Conservation (phyloP, 1,140 invertebrate genomes). For the Pectinophora gossypiella region DNA sequence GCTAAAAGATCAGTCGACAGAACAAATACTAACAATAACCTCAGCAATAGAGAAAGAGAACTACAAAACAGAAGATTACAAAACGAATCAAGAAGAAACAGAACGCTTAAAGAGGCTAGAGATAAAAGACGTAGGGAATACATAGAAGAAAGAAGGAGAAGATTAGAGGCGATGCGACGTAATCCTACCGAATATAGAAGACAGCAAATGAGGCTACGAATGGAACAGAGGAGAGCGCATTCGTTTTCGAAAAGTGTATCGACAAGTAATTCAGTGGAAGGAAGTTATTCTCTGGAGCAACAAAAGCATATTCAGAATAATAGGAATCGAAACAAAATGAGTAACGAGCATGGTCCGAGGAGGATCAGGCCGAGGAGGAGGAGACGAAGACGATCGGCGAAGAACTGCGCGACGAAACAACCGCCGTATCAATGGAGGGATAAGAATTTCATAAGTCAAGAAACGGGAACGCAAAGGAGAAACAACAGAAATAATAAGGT, state of each 20-base stretch:
- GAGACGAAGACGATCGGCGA: slow-evolving; percentile 74
- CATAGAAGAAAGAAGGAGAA: slow-evolving; percentile 47
- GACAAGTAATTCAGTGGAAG: slow-evolving; percentile 36
- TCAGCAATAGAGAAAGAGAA: slow-evolving; percentile 25
- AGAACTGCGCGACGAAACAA: slow-evolving; percentile 84
- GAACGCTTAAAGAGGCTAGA: slow-evolving; percentile 36
- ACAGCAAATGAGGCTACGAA: slow-evolving; percentile 41
- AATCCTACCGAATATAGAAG: slow-evolving; percentile 56
- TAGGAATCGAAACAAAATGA: slow-evolving; percentile 34
- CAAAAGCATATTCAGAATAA: slow-evolving; percentile 29
- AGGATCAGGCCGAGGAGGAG: slow-evolving; percentile 57
- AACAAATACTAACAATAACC: slow-evolving; percentile 16
- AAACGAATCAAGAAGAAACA: slow-evolving; percentile 18
- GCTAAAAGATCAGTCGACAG: slow-evolving; percentile 46
- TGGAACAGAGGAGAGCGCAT: slow-evolving; percentile 45
- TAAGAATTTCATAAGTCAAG: slow-evolving; percentile 30
- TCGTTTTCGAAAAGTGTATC: slow-evolving; percentile 20
- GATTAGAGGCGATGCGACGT: slow-evolving; percentile 46
- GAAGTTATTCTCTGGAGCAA: slow-evolving; percentile 1
- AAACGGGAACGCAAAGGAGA: slow-evolving; percentile 1
- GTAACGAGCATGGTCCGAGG: slow-evolving; percentile 42
- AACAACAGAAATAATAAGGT: slow-evolving; percentile 15
- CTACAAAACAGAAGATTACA: slow-evolving; percentile 24
- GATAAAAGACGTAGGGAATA: slow-evolving; percentile 45
- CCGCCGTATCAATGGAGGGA: slow-evolving; percentile 75